Conservation (phyloP, 2,797 vertebrate genomes). For the Megalops cyprinoides region DNA sequence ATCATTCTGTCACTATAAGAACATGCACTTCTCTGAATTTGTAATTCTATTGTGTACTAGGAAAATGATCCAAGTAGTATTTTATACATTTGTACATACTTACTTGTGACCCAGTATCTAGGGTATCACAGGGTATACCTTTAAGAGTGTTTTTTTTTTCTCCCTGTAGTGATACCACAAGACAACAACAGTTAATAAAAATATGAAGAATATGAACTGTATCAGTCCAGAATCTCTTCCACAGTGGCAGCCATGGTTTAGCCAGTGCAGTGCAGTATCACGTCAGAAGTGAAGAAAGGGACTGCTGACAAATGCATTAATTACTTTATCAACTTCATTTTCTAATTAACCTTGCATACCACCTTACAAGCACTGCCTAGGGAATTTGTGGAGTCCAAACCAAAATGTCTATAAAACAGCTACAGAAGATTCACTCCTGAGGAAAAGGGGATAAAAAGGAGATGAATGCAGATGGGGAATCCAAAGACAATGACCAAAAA, state of each 20-base stretch:
- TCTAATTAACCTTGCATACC: conserved; percentile 73
- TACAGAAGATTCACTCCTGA: conserved; percentile 31
- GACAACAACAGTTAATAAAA: conserved; percentile 20
- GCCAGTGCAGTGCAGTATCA: conserved; percentile 50
- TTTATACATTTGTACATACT: not conserved
- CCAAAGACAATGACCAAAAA: conserved; percentile 58
- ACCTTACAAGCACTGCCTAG: conserved; percentile 62
- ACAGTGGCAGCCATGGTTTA: conserved; percentile 38
- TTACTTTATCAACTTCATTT: conserved; percentile 73
- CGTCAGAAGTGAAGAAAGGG: conserved; percentile 63
- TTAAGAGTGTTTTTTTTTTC: not conserved
- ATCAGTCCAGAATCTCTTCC: conserved; percentile 49
- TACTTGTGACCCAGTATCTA: conserved; percentile 5
- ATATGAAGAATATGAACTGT: conserved; percentile 28
- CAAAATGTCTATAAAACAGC: conserved; percentile 17
- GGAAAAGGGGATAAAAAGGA: conserved; percentile 41
- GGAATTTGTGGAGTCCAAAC: conserved; percentile 34
- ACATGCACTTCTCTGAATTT: not conserved
- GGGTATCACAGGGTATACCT: not conserved
- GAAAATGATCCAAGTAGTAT: conserved; percentile 14
- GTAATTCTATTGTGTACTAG: not conserved
- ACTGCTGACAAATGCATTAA: conserved; percentile 77
- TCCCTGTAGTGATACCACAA: not conserved
- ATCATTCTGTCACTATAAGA: not conserved
- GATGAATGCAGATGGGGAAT: conserved; percentile 48